phyloP scores from a whole-genome alignment of 2,113 vertebrate species.

The Paramisgurnus dabryanus region DNA sequence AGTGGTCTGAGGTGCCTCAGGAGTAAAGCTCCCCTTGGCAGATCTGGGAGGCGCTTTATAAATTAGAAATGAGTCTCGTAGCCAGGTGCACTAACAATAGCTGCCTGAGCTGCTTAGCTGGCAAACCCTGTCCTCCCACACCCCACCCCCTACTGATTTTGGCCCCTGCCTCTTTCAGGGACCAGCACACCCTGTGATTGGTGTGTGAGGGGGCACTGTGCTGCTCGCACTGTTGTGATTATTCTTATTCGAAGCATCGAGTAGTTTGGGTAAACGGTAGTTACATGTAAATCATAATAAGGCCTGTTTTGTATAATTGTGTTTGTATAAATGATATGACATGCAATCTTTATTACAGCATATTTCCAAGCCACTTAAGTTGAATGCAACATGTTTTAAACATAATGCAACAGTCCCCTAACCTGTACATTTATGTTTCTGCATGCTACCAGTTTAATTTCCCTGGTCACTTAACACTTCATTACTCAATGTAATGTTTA shows the following conservation, averaged over 20 bases:
- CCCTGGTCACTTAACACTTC: slow-evolving; percentile 65
- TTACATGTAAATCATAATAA: neutral
- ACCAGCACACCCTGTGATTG: neutral
- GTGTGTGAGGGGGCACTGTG: neutral
- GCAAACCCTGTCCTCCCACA: slow-evolving; percentile 30
- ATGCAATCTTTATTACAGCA: slow-evolving; percentile 17
- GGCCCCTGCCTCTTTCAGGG: neutral
- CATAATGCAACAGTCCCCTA: slow-evolving; percentile 4
- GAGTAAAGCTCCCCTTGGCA: slow-evolving; percentile 33
- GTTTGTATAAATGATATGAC: slow-evolving; percentile 7
- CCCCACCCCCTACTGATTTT: neutral
- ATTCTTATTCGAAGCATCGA: neutral
- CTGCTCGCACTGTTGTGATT: neutral
- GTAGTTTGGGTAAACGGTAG: no score
- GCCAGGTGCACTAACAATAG: slow-evolving; percentile 49
- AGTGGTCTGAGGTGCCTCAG: slow-evolving; percentile 33
- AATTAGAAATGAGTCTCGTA: slow-evolving; percentile 30
- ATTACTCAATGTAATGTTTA: slow-evolving; percentile 56
- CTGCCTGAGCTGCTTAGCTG: slow-evolving; percentile 30
- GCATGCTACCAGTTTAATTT: slow-evolving; percentile 61
- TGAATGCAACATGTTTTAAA: neutral
- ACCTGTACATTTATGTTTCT: slow-evolving; percentile 60
- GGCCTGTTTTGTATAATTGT: neutral
- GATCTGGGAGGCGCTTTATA: slow-evolving; percentile 44
- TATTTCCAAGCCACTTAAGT: slow-evolving; percentile 1